Percentiles rank a stretch among this genome's conserved stretches.
Evolutionary conservation across 2,888 invertebrate species (phyloP).

Genomic region (Orchesella flavescens): DNA sequence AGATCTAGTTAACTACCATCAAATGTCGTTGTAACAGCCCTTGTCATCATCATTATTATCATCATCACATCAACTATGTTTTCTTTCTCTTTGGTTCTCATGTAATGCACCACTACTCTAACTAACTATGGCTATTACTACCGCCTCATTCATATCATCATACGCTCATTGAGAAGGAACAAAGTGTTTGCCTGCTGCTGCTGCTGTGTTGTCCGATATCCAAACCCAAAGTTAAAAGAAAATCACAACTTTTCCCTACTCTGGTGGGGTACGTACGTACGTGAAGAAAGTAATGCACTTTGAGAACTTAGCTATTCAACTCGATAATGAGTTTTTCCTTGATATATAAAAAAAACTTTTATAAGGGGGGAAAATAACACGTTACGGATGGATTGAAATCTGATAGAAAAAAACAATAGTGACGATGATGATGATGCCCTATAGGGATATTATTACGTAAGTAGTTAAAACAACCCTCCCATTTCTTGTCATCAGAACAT

Average conservation of each 20-base stretch:
- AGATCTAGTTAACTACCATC: conserved; percentile 61
- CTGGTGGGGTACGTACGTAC: background rate
- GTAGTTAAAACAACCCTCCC: conserved; percentile 43
- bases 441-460: conserved; percentile 45
- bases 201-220: too few species aligned
- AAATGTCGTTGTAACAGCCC: conserved; percentile 61
- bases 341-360: background rate
- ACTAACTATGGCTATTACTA: background rate
- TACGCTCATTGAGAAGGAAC: background rate
- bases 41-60: conserved; percentile 57
- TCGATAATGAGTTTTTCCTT: background rate
- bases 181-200: background rate
- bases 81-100: background rate
- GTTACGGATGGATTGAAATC: background rate
- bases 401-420: background rate
- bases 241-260: conserved; percentile 1
- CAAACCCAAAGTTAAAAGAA: background rate
- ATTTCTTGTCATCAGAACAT: conserved; percentile 48
- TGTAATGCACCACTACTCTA: background rate
- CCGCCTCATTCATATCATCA: background rate
- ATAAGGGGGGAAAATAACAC: too few species aligned
- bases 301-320: too few species aligned
- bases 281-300: background rate
- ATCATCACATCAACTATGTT: conserved; percentile 43
- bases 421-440: conserved; percentile 24